A percentile compares a stretch with the other conserved stretches of the same genome.
Evolutionary conservation across 2,888 invertebrate species (phyloP).

Genomic region (Hermaeophaga mercurialis): DNA sequence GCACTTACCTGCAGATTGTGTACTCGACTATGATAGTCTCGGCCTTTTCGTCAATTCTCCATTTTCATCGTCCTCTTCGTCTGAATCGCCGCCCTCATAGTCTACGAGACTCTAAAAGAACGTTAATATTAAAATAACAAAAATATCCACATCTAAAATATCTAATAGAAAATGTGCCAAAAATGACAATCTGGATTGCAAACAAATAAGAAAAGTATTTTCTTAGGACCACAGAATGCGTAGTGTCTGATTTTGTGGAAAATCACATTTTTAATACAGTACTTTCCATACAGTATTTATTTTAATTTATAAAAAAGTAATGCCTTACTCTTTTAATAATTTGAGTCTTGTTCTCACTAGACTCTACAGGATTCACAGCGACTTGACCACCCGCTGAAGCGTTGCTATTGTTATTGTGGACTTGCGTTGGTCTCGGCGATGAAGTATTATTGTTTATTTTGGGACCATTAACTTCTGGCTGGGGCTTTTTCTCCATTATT

Average conservation of each 20-base stretch:
- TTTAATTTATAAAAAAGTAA: neutral
- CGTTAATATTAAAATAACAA: constrained; percentile 29
- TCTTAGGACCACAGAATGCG: too few species aligned
- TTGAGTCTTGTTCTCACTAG: constrained; percentile 56
- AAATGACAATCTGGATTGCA: too few species aligned
- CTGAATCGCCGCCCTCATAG: constrained; percentile 96
- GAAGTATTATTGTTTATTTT: constrained; percentile 51
- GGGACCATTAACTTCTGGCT: constrained; percentile 51
- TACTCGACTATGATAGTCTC: constrained; percentile 71
- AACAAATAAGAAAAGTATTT: too few species aligned
- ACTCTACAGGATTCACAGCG: constrained; percentile 54
- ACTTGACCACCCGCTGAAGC: constrained; percentile 37
- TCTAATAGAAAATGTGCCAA: too few species aligned
- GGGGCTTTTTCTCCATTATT: constrained; percentile 43
- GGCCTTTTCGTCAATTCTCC: constrained; percentile 69
- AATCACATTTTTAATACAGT: too few species aligned
- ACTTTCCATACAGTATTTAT: too few species aligned
- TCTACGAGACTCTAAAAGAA: constrained; percentile 84
- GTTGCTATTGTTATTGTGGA: constrained; percentile 57
- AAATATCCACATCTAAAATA: too few species aligned
- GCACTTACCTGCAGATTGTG: constrained; percentile 44
- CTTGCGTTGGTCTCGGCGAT: constrained; percentile 48
- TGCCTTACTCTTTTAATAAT: constrained; percentile 61
- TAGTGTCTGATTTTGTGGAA: too few species aligned
- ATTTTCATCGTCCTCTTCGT: constrained; percentile 85